These are phyloP conservation scores for Lophotriccus pileatus DNA, from an alignment of 2,797 vertebrate genomes.

Conservation along the genomic window DNA sequence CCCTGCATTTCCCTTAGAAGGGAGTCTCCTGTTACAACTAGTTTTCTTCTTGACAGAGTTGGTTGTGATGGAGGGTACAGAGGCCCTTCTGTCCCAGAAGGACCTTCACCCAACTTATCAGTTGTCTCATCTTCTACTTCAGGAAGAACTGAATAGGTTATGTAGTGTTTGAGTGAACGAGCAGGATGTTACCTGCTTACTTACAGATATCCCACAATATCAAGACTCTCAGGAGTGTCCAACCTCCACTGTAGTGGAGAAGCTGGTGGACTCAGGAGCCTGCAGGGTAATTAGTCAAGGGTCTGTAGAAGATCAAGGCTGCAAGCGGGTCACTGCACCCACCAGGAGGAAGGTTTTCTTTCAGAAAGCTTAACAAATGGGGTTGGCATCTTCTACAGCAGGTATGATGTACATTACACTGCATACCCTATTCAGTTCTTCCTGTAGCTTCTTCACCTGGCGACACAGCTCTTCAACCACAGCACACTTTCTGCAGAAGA, in stretches of 20 bases:
- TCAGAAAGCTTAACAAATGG: too few relatives aligned
- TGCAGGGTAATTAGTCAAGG: background rate
- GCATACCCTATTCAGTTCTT: background rate
- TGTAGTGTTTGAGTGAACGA: background rate
- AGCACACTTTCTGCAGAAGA: background rate
- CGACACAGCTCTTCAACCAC: fast-evolving
- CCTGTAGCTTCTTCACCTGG: background rate
- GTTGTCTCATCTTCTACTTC: background rate
- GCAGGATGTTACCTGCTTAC: background rate
- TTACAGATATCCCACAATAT: background rate
- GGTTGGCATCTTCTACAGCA: too few relatives aligned
- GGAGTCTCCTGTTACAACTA: background rate
- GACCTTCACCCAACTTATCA: background rate
- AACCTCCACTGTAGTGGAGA: background rate
- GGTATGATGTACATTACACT: too few relatives aligned
- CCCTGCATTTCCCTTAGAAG: background rate
- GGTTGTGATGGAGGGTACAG: background rate
- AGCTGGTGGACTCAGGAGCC: background rate
- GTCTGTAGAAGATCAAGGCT: background rate
- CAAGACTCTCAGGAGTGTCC: background rate
- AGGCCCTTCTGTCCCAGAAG: background rate
- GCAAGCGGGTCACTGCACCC: too few relatives aligned
- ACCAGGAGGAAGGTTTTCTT: too few relatives aligned
- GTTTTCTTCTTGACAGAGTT: background rate
- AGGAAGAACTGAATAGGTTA: background rate